phyloP scores from a whole-genome alignment of 1,140 invertebrate genomes.

The Solenopsis fugax region DNA sequence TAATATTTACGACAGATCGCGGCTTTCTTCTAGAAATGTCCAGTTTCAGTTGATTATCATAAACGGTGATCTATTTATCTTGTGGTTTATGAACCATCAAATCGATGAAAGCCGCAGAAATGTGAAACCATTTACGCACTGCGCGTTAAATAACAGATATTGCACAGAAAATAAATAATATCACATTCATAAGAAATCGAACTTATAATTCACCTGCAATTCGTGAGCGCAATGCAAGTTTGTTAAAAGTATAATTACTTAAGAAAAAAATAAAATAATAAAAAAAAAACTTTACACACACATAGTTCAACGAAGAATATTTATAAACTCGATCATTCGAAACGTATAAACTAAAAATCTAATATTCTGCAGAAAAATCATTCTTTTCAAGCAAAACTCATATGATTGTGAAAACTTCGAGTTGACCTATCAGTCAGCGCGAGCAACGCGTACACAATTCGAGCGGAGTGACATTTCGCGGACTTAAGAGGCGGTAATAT shows the following conservation, averaged over 20 bases:
- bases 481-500: conserved; percentile 49
- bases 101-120: conserved; percentile 7
- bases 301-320: too few relatives aligned
- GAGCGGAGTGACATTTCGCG: conserved; percentile 39
- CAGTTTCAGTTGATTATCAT: background rate
- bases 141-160: background rate
- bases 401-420: conserved; percentile 38
- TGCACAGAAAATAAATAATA: conserved; percentile 19
- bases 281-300: too few relatives aligned
- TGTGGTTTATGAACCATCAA: conserved; percentile 4
- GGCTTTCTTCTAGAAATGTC: background rate
- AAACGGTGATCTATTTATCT: conserved; percentile 10
- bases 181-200: background rate
- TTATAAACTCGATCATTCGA: background rate
- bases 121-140: background rate
- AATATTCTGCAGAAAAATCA: background rate
- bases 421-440: conserved; percentile 51
- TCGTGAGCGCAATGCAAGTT: background rate
- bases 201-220: background rate
- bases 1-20: conserved; percentile 6
- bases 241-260: background rate
- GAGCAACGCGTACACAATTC: conserved; percentile 40
- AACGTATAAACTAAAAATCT: background rate
- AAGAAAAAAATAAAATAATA: background rate
- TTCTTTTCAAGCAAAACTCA: conserved; percentile 17